Conservation (phyloP, 1,140 invertebrate genomes). For the Orius insidiosus region DNA sequence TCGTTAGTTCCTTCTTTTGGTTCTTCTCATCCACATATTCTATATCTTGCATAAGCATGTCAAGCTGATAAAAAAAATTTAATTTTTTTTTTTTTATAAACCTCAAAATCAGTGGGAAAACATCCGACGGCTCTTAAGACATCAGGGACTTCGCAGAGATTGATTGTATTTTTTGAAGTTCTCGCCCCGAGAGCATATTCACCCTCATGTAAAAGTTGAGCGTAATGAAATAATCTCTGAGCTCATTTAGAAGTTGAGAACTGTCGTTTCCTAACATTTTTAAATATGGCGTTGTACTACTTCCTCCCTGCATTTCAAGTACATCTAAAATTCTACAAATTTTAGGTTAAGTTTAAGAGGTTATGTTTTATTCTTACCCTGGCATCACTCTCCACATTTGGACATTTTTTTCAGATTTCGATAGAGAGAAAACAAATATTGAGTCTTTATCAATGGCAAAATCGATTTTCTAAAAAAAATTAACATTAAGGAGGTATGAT, state of each 20-base stretch:
- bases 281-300: neutral
- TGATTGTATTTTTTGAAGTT: neutral
- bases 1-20: too few relatives aligned
- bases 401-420: neutral
- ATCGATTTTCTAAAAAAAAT: too few relatives aligned
- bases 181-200: neutral
- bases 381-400: slow-evolving; percentile 8
- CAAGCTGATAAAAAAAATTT: too few relatives aligned
- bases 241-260: neutral
- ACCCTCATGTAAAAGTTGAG: slow-evolving; percentile 1
- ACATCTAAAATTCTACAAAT: slow-evolving; percentile 6
- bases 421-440: slow-evolving; percentile 1
- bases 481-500: too few relatives aligned
- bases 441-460: neutral
- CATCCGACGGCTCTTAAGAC: slow-evolving; percentile 7
- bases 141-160: slow-evolving; percentile 6
- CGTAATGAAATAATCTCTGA: slow-evolving; percentile 7
- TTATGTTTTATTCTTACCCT: too few relatives aligned
- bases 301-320: slow-evolving; percentile 2
- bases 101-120: slow-evolving; percentile 2
- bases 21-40: too few relatives aligned
- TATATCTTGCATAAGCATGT: too few relatives aligned
- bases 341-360: neutral
- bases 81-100: neutral
- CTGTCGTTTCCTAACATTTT: slow-evolving; percentile 1